phyloP scores from a whole-genome alignment of 1,140 invertebrate genomes.

The Anadara kagoshimensis region DNA sequence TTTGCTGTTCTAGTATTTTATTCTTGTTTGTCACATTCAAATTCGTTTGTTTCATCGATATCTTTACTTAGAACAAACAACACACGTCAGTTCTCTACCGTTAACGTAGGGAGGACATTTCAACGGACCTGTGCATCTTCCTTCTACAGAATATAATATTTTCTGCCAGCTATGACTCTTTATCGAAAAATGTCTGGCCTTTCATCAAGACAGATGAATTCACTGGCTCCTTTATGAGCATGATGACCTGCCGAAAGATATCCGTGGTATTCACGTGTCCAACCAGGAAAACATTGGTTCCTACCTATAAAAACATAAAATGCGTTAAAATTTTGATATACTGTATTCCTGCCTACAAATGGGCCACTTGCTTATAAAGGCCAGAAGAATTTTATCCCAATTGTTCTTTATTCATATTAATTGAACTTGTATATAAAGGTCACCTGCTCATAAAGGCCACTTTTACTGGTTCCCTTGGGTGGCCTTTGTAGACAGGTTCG shows the following conservation, averaged over 20 bases:
- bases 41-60: no score
- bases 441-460: no score
- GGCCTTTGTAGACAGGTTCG: no score
- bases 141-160: slow-evolving; percentile 3
- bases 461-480: no score
- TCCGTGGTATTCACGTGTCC: slow-evolving; percentile 12
- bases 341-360: no score
- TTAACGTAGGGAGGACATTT: slow-evolving; percentile 20
- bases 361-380: no score
- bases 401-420: no score
- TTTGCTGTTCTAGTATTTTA: no score
- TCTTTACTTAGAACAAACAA: slow-evolving; percentile 12
- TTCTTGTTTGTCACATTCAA: no score
- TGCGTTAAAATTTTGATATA: no score
- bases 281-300: slow-evolving; percentile 2
- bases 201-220: slow-evolving; percentile 19
- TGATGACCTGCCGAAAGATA: slow-evolving; percentile 4
- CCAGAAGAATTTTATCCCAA: no score
- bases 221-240: slow-evolving; percentile 1
- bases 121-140: not conserved
- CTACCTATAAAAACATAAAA: not conserved
- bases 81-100: slow-evolving; percentile 17
- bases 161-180: not conserved
- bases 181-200: not conserved
- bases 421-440: no score